These are phyloP conservation scores for Frankliniella fusca DNA, from an alignment of 2,888 invertebrate genomes.

Conservation along the genomic window DNA sequence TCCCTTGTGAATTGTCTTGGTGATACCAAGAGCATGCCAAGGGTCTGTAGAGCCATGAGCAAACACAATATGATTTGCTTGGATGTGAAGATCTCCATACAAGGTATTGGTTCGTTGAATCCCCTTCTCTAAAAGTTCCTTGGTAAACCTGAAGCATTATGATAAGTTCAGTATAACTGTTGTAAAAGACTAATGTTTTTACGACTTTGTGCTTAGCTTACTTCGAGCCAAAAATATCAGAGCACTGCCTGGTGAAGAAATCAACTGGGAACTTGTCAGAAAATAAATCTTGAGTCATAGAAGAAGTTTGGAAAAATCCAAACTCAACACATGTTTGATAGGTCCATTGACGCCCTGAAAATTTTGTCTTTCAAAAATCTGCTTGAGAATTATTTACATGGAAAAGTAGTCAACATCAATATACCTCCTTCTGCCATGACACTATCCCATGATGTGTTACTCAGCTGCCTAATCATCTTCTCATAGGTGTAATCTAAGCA, in stretches of 20 bases:
- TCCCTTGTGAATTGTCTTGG: slow-evolving; percentile 52
- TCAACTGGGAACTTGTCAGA: slow-evolving; percentile 70
- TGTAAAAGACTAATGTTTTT: neutral
- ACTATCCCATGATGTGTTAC: slow-evolving; percentile 63
- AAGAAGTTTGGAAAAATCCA: slow-evolving; percentile 89
- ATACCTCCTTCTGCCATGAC: slow-evolving; percentile 61
- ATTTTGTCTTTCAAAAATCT: slow-evolving; percentile 35
- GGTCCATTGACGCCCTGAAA: slow-evolving; percentile 75
- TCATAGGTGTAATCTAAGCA: slow-evolving; percentile 82
- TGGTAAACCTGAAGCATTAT: slow-evolving; percentile 54
- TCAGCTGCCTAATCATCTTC: slow-evolving; percentile 65
- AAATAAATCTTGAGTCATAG: slow-evolving; percentile 59
- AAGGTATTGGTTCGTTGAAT: slow-evolving; percentile 69
- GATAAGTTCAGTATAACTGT: slow-evolving; percentile 23
- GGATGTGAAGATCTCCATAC: slow-evolving; percentile 71
- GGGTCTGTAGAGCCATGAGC: slow-evolving; percentile 88
- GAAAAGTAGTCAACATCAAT: slow-evolving; percentile 30
- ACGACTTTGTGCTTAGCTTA: slow-evolving; percentile 51
- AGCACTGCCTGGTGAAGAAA: slow-evolving; percentile 76
- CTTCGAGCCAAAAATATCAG: slow-evolving; percentile 75
- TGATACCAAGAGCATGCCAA: slow-evolving; percentile 78
- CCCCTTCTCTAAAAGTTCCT: slow-evolving; percentile 57
- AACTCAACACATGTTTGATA: slow-evolving; percentile 96
- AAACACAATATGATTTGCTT: slow-evolving; percentile 70
- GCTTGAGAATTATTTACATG: neutral